Conservation (phyloP, 2,797 vertebrate species). For the Sebastes hubbsi region DNA sequence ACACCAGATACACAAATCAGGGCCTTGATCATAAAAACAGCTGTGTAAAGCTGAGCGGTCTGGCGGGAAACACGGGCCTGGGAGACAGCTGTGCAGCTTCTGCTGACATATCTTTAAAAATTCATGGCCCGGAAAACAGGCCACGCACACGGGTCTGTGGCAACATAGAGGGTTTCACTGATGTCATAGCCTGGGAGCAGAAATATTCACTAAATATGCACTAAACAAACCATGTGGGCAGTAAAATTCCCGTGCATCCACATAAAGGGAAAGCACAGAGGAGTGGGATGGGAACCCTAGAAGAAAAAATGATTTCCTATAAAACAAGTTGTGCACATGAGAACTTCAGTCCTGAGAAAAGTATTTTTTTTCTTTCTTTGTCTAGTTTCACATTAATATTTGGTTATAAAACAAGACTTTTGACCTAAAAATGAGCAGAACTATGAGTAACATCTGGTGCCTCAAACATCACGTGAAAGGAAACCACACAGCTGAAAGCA, state of each 20-base stretch:
- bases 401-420: neutral
- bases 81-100: slow-evolving; percentile 36
- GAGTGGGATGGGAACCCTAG: neutral
- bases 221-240: neutral
- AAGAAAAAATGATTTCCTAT: neutral
- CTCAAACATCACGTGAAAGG: neutral
- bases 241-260: neutral
- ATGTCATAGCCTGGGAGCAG: neutral
- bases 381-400: neutral
- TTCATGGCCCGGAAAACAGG: slow-evolving; percentile 51
- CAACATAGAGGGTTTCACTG: neutral
- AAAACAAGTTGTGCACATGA: neutral
- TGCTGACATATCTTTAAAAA: slow-evolving; percentile 57
- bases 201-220: slow-evolving; percentile 1
- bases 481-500: slow-evolving; percentile 23
- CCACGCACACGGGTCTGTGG: slow-evolving; percentile 2
- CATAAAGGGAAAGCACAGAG: neutral
- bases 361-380: neutral
- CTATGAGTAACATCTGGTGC: neutral
- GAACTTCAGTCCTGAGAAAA: neutral
- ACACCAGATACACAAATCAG: slow-evolving; percentile 28
- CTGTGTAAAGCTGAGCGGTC: slow-evolving; percentile 6
- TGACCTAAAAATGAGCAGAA: neutral
- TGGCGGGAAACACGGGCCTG: neutral
- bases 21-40: slow-evolving; percentile 36